These are phyloP conservation scores for Paramormyrops kingsleyae DNA, from an alignment of 2,113 vertebrate genomes.

Conservation along the genomic window DNA sequence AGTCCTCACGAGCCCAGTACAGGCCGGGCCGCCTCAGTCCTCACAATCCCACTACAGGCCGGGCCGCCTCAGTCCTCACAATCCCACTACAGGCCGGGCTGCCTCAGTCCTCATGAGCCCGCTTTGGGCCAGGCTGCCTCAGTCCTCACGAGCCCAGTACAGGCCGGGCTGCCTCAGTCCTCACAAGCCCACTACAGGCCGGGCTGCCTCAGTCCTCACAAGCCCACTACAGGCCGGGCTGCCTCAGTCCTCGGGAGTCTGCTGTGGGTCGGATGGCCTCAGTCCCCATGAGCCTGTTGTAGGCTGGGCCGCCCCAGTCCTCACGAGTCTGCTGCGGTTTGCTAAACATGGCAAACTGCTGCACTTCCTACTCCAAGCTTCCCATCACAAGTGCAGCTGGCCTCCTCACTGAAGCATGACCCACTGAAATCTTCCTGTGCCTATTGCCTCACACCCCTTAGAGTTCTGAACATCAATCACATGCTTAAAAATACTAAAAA, in stretches of 20 bases:
- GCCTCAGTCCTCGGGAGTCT: too few species aligned
- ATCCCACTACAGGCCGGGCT: too few species aligned
- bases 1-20: not conserved
- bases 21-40: not conserved
- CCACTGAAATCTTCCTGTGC: not conserved
- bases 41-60: not conserved
- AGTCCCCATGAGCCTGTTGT: too few species aligned
- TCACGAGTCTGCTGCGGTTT: not conserved
- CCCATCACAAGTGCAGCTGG: not conserved
- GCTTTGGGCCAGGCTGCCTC: not conserved
- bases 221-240: not conserved
- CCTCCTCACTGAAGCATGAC: not conserved
- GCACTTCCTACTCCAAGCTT: not conserved
- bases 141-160: not conserved
- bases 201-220: not conserved
- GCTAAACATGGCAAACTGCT: not conserved
- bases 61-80: too few species aligned
- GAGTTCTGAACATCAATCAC: not conserved
- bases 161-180: not conserved
- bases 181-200: fast-evolving
- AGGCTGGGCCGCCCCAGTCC: too few species aligned
- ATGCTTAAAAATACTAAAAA: not conserved
- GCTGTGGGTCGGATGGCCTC: too few species aligned
- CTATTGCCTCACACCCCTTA: not conserved
- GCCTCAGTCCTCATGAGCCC: not conserved